Base-by-base conservation (phyloP, 1,140 invertebrate genomes). In the Atta colombica region DNA sequence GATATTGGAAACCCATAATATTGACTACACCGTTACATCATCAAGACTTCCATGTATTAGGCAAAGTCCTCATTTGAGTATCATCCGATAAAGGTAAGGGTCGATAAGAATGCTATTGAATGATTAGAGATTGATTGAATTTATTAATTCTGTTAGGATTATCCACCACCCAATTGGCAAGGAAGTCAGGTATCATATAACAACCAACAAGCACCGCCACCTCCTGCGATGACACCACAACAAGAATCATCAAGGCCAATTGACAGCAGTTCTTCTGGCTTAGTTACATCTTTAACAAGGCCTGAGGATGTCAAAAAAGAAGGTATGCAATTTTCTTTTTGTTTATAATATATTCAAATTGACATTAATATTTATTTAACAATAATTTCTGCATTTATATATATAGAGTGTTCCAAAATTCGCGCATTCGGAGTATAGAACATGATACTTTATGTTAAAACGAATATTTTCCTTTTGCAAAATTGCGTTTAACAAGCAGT, bases 231-330 rank as follows among this genome's bases (percentile, higher is more conserved):
- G 68, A 89, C 90, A 16, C 61, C 93, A 3, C 91, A 91, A 58
- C 90, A 92, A 68, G 92, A 93, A 49, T 68, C 93, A 0, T 87
- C 93, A 10, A 90, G 93, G 49, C 78, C 91, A 6, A 88, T 92
- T 10, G 94, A 95, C 45, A 89, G 90, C 39, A 74, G 89, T 55
- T 85, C 93, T n/a, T 87, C 92, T 12, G 87, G 75, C 53, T 91
- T 93, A 68, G 55, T 92, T 2, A 90, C 93, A 3, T 90, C 90
- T 5, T 88, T 93, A 14, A 85, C 92, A 14, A 88, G 95, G 86
- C 93, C 94, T 0, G 95, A 95, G 31, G 95, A 95, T 80, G 94
- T 92, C 2, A 95, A 95, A 51, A 95, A 95, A 92, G 95, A 95
- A 95, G 95, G 95, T 95, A 66, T 39, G 21, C n/a, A n/a, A 12